These are phyloP conservation scores for Leptura quadrifasciata DNA, from an alignment of 2,888 invertebrate genomes.

Conservation along the genomic window DNA sequence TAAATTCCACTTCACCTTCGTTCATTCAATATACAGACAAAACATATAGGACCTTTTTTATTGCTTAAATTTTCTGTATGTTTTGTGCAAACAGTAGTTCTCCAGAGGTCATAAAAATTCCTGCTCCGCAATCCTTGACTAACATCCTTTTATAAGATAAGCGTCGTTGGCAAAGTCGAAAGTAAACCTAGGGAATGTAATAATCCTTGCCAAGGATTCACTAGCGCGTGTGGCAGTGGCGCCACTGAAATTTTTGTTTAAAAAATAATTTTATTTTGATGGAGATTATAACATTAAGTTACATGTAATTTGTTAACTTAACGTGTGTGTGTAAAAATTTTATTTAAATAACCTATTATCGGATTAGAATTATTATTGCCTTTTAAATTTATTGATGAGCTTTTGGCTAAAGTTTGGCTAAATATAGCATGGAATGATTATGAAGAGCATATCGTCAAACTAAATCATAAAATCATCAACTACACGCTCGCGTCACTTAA, in stretches of 20 bases:
- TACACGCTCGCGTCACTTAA: too few species aligned
- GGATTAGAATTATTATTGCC: too few species aligned
- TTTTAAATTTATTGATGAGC: too few species aligned
- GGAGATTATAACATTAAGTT: too few species aligned
- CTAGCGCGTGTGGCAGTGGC: conserved; percentile 24
- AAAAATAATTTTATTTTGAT: background rate
- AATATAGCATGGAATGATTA: too few species aligned
- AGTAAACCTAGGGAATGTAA: conserved; percentile 49
- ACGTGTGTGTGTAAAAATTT: too few species aligned
- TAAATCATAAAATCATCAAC: too few species aligned
- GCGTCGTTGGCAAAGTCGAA: conserved; percentile 47
- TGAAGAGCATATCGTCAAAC: too few species aligned
- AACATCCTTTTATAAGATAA: conserved; percentile 42
- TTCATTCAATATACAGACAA: background rate
- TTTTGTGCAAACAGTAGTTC: conserved; percentile 42
- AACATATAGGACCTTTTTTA: conserved; percentile 23
- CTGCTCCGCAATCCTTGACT: conserved; percentile 43
- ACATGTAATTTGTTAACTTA: too few species aligned
- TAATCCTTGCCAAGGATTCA: conserved; percentile 41
- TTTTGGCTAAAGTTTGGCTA: too few species aligned
- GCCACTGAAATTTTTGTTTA: background rate
- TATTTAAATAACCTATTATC: too few species aligned
- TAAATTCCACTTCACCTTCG: background rate
- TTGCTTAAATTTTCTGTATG: conserved; percentile 41
- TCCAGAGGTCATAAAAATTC: conserved; percentile 45